A percentile compares a stretch with the other conserved stretches of the same genome.
phyloP scores from a whole-genome alignment of 2,113 vertebrate species.

The Vulpes lagopus region DNA sequence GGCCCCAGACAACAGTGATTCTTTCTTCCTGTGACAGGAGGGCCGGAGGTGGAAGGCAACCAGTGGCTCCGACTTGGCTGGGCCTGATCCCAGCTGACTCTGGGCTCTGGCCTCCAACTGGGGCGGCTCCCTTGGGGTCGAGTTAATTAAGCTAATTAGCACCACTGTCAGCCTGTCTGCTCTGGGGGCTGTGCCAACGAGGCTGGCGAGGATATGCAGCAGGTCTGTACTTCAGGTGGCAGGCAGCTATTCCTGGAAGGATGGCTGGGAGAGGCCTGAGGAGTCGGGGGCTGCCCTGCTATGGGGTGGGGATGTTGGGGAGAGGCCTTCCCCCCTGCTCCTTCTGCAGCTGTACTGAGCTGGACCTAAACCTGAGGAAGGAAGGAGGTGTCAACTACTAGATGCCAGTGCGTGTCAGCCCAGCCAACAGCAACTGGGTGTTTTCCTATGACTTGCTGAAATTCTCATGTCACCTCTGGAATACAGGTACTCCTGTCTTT shows the following conservation, averaged over 20 bases:
- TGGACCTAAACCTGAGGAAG: neutral
- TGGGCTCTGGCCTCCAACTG: constrained; percentile 48
- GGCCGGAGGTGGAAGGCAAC: neutral
- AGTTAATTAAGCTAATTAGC: constrained; percentile 73
- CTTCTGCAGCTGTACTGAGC: neutral
- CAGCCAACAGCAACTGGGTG: rapidly evolving
- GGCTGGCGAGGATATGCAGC: neutral
- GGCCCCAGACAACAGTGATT: neutral
- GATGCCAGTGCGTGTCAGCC: neutral
- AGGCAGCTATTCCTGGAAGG: neutral
- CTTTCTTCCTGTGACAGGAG: neutral
- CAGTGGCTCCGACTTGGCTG: neutral
- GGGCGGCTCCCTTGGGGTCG: neutral
- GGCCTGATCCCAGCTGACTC: constrained; percentile 1
- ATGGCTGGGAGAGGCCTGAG: neutral
- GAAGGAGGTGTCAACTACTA: neutral
- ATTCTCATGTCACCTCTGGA: too few species aligned
- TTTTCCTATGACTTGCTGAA: neutral
- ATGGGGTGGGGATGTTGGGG: rapidly evolving
- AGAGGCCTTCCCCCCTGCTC: neutral
- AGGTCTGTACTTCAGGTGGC: neutral
- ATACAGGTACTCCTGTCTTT: neutral
- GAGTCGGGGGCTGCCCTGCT: rapidly evolving
- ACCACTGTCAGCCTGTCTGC: neutral
- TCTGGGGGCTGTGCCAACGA: constrained; percentile 22